Conservation (phyloP, 2,797 vertebrate genomes). For the Alcedo quadribrachys region DNA sequence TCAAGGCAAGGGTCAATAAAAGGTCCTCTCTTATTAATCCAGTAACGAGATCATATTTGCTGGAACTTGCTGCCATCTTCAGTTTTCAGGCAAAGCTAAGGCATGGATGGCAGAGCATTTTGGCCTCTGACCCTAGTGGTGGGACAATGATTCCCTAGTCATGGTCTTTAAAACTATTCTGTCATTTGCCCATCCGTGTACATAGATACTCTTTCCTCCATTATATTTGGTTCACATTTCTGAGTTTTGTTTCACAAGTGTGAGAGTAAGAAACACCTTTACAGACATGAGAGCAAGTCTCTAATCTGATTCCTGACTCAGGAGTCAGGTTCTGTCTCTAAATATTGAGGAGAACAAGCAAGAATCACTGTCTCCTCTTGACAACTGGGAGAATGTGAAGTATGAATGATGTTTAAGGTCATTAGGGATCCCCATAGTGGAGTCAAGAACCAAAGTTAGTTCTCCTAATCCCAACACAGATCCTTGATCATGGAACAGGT, state of each 20-base stretch:
- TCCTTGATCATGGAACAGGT: not conserved
- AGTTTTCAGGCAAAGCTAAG: conserved; percentile 35
- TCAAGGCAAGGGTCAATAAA: not conserved
- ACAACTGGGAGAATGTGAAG: fast-evolving
- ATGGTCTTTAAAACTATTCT: not conserved
- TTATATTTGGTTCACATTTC: not conserved
- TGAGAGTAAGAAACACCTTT: not conserved
- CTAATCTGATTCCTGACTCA: not conserved
- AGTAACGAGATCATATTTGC: not conserved
- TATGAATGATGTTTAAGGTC: not conserved
- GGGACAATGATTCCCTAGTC: not conserved
- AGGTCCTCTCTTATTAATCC: not conserved
- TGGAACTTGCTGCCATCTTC: conserved; percentile 52
- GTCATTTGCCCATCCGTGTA: fast-evolving
- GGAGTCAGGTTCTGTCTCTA: not conserved
- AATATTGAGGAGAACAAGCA: not conserved
- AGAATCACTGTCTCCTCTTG: not conserved
- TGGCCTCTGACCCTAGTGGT: not conserved
- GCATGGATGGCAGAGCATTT: not conserved
- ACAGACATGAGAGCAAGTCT: not conserved
- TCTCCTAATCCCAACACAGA: not conserved
- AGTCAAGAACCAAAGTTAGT: not conserved
- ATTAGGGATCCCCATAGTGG: fast-evolving
- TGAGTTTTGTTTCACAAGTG: not conserved
- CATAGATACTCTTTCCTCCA: not conserved